phyloP scores from a whole-genome alignment of 2,113 vertebrate species.

The Calyptomena viridis region DNA sequence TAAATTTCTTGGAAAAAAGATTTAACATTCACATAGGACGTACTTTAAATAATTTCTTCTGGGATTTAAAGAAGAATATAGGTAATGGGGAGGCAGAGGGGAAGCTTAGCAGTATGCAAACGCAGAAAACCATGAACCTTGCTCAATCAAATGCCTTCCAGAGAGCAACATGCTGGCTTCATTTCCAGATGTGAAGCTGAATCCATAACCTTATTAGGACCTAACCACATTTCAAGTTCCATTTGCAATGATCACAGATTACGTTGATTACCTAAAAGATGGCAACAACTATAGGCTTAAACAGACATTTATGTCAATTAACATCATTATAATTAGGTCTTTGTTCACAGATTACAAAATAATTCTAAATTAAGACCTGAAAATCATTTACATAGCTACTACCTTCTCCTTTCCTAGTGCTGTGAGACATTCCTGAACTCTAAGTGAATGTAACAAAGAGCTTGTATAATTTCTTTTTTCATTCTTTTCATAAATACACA shows the following conservation, averaged over 20 bases:
- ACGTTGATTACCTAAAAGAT: neutral
- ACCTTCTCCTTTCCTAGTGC: neutral
- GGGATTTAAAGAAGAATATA: neutral
- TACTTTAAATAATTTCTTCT: neutral
- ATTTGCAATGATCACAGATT: neutral
- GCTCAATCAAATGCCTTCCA: neutral
- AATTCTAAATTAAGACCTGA: neutral
- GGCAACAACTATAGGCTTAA: neutral
- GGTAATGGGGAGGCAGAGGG: neutral
- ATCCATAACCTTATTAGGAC: conserved; percentile 4
- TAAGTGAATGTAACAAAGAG: neutral
- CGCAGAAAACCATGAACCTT: neutral
- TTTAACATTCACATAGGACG: neutral
- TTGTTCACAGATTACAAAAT: neutral
- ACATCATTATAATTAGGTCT: neutral
- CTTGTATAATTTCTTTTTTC: neutral
- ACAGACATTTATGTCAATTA: neutral
- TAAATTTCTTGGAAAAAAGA: neutral
- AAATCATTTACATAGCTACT: neutral
- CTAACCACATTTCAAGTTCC: neutral
- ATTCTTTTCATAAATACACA: neutral
- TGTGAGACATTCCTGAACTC: neutral
- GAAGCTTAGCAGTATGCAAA: neutral
- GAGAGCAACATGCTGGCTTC: neutral
- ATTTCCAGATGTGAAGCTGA: neutral